Percentiles rank a stretch among this genome's conserved stretches.
phyloP scores from a whole-genome alignment of 23 tunicate genomes.

The Halocynthia roretzi region DNA sequence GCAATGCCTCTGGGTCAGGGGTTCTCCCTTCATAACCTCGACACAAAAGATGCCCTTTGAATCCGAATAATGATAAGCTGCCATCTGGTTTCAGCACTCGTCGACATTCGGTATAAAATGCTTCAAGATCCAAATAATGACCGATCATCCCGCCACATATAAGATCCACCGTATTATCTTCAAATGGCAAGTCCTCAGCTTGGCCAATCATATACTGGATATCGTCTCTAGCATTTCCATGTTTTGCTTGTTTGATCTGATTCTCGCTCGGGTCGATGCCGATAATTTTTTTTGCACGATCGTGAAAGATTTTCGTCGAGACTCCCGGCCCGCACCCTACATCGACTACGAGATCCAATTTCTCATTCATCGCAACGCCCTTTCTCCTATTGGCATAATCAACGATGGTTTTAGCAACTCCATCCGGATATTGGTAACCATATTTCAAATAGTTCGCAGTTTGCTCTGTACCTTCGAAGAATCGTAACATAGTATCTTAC shows the following conservation, averaged over 20 bases:
- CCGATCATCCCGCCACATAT: conserved; percentile 38
- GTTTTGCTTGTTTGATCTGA: conserved; percentile 48
- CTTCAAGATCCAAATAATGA: conserved; percentile 53
- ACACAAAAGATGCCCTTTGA: conserved; percentile 22
- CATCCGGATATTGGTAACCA: neutral
- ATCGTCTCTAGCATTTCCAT: conserved; percentile 1
- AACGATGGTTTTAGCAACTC: neutral
- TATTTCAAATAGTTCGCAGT: too few species aligned
- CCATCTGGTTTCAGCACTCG: conserved; percentile 56
- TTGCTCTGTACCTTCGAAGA: too few species aligned
- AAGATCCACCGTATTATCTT: conserved; percentile 34
- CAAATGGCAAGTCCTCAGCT: conserved; percentile 26
- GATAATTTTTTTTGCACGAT: conserved; percentile 24
- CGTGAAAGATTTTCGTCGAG: conserved; percentile 37
- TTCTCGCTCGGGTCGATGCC: conserved; percentile 78
- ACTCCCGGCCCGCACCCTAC: conserved; percentile 84
- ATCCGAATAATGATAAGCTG: conserved; percentile 50
- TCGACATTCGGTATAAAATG: conserved; percentile 54
- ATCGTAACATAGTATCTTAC: too few species aligned
- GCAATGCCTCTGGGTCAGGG: neutral
- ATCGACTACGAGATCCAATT: conserved; percentile 25
- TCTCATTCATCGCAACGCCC: neutral
- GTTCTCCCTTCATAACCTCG: neutral
- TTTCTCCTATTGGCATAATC: neutral
- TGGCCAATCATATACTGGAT: conserved; percentile 31